Evolutionary conservation across 2,888 invertebrate species (phyloP).

Genomic region (Odontothrips loti): DNA sequence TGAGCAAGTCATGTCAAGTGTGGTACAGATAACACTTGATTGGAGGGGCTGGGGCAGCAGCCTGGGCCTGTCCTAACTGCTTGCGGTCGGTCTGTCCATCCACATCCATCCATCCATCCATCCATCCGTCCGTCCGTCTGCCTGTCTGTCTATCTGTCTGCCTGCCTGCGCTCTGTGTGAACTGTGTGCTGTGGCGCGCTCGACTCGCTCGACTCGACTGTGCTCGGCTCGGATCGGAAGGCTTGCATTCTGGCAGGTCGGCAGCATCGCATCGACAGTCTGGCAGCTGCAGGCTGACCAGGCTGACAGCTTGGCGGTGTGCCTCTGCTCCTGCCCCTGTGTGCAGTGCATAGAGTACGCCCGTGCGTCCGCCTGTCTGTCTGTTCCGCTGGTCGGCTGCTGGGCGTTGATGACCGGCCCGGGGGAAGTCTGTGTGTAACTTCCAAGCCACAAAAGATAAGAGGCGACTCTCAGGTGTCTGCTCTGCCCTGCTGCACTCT

Average conservation of each 20-base stretch:
- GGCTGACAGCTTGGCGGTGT: neutral
- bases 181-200: no score
- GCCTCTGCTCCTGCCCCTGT: neutral
- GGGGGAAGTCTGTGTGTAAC: neutral
- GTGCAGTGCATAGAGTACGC: no score
- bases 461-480: neutral
- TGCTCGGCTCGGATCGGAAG: neutral
- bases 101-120: neutral
- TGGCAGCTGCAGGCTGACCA: neutral
- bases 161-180: no score
- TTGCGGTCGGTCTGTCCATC: neutral
- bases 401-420: neutral
- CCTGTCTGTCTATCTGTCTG: neutral
- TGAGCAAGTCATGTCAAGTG: slow-evolving; percentile 24
- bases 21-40: slow-evolving; percentile 25
- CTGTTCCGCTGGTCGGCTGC: neutral
- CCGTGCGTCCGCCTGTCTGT: neutral
- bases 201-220: no score
- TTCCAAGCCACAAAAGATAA: neutral
- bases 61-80: neutral
- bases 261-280: neutral
- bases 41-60: neutral
- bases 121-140: neutral
- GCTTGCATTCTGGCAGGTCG: neutral
- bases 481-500: neutral